Evolutionary conservation across 2,113 vertebrate genomes (phyloP).

Genomic region (Gobius niger): DNA sequence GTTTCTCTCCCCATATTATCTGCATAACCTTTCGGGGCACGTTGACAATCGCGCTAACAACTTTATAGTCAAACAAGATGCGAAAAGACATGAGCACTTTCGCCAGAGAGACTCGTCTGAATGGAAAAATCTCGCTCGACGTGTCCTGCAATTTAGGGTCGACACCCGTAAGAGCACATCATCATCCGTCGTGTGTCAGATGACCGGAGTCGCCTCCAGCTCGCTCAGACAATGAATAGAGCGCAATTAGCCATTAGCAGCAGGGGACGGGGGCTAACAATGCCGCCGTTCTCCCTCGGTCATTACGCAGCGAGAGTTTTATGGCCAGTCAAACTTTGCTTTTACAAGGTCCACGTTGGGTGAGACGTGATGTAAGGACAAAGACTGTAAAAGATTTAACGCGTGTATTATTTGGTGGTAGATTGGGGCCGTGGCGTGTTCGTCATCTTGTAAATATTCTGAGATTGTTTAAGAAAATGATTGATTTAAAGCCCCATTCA

Average conservation of each 20-base stretch:
- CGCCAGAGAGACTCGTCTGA: slow-evolving; percentile 21
- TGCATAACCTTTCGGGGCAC: slow-evolving; percentile 36
- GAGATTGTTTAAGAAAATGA: background rate
- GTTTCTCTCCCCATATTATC: slow-evolving; percentile 32
- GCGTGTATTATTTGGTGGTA: slow-evolving; percentile 34
- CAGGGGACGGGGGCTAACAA: slow-evolving; percentile 61
- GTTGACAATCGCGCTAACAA: slow-evolving; percentile 17
- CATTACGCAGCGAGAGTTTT: slow-evolving; percentile 56
- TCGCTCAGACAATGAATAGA: slow-evolving; percentile 50
- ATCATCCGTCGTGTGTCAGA: slow-evolving; percentile 27
- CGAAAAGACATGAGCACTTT: slow-evolving; percentile 21
- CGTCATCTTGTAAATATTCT: slow-evolving; percentile 10
- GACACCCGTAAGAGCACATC: slow-evolving; percentile 26
- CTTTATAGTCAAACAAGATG: slow-evolving; percentile 26
- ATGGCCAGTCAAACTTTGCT: slow-evolving; percentile 44
- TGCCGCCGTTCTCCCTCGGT: slow-evolving; percentile 66
- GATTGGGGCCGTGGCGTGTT: slow-evolving; percentile 1
- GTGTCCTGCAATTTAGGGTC: background rate
- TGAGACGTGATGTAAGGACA: slow-evolving; percentile 33
- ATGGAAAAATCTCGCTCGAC: background rate
- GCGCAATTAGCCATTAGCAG: slow-evolving; percentile 67
- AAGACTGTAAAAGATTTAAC: slow-evolving; percentile 35
- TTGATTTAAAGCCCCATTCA: background rate
- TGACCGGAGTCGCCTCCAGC: slow-evolving; percentile 32
- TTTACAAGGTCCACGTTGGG: slow-evolving; percentile 34